phyloP scores from a whole-genome alignment of 2,797 vertebrate species.

The Epinephelus awoara region DNA sequence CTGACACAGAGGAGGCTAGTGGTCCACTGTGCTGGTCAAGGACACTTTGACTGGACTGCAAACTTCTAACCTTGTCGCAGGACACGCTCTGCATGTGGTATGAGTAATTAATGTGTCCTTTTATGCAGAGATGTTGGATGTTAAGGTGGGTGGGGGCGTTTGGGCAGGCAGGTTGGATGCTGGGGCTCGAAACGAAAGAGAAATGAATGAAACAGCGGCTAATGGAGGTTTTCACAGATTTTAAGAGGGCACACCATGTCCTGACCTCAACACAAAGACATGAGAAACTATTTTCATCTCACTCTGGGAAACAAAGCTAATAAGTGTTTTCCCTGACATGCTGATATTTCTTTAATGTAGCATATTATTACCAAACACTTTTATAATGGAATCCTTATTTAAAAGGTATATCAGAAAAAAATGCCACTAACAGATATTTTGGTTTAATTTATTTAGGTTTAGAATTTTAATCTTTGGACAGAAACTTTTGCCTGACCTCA shows the following conservation, averaged over 20 bases:
- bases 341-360: neutral
- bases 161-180: neutral
- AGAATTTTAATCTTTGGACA: no score
- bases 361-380: neutral
- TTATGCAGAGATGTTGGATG: slow-evolving; percentile 35
- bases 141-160: neutral
- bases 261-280: neutral
- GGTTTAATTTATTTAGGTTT: no score
- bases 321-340: neutral
- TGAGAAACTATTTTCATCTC: neutral
- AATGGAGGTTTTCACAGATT: neutral
- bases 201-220: neutral
- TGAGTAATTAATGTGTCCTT: slow-evolving; percentile 63
- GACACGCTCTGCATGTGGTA: slow-evolving; percentile 51
- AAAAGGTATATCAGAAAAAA: no score
- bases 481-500: no score
- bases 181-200: neutral
- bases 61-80: slow-evolving; percentile 53
- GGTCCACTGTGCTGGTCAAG: slow-evolving; percentile 43
- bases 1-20: slow-evolving; percentile 4
- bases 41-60: slow-evolving; percentile 43
- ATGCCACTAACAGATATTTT: no score
- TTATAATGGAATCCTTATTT: no score
- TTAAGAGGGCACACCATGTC: neutral
- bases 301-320: neutral